phyloP scores from a whole-genome alignment of 2,113 vertebrate species.

The Reinhardtius hippoglossoides region DNA sequence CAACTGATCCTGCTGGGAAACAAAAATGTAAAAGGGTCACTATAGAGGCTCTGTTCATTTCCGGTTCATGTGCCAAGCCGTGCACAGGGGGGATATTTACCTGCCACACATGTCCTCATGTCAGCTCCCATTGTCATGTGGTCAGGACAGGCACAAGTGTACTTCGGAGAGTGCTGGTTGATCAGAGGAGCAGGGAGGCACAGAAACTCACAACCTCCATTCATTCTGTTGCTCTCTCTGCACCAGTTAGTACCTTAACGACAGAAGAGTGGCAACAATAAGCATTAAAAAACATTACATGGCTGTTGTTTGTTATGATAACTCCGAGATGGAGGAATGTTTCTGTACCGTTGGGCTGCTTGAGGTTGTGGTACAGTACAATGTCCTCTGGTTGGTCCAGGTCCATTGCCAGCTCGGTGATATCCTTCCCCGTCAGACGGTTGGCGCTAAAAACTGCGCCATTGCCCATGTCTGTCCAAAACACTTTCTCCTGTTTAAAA shows the following conservation, averaged over 20 bases:
- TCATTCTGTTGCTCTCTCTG: conserved; percentile 54
- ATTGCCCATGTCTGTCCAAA: conserved; percentile 86
- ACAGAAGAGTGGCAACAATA: background rate
- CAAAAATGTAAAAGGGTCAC: background rate
- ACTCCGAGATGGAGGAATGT: background rate
- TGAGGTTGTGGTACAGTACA: conserved; percentile 85
- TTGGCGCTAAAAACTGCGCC: conserved; percentile 87
- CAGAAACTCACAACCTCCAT: conserved; percentile 89
- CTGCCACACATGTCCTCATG: conserved; percentile 82
- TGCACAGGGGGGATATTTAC: conserved; percentile 60
- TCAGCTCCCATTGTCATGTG: conserved; percentile 77
- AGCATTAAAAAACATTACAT: background rate
- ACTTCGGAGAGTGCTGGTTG: conserved; percentile 83
- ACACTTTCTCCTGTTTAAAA: conserved; percentile 86
- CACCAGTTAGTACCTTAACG: conserved; percentile 88
- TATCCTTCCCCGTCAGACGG: conserved; percentile 84
- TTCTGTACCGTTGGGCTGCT: conserved; percentile 84
- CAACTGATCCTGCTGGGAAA: conserved; percentile 11
- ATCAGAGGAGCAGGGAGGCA: conserved; percentile 89
- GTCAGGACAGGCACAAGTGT: conserved; percentile 90
- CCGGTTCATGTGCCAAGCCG: background rate
- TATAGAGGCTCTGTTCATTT: background rate
- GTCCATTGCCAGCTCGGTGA: conserved; percentile 78
- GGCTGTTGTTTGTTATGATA: background rate
- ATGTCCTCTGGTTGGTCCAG: conserved; percentile 85